phyloP scores from a whole-genome alignment of 2,797 vertebrate genomes.

The Calcarius lapponicus region DNA sequence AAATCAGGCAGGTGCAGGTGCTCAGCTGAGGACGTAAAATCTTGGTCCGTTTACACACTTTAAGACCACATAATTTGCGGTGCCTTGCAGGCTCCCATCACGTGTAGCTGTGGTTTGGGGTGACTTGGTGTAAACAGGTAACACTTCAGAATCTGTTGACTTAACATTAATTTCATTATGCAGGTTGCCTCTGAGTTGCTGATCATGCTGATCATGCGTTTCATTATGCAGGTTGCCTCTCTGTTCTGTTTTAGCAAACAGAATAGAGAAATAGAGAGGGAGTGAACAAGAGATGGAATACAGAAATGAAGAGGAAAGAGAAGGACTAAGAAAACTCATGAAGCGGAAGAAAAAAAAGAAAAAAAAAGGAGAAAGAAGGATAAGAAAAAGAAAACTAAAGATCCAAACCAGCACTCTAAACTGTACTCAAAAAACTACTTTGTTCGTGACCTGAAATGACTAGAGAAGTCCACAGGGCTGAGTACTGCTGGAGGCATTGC shows the following conservation, averaged over 20 bases:
- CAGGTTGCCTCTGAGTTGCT: neutral
- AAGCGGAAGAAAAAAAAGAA: constrained; percentile 22
- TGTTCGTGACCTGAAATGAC: neutral
- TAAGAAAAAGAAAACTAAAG: neutral
- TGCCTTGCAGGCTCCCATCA: neutral
- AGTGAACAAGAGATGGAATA: neutral
- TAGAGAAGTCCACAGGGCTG: neutral
- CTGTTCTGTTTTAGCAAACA: neutral
- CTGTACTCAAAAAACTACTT: neutral
- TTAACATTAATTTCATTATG: neutral
- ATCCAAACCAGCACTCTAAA: neutral
- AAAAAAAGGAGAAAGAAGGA: neutral
- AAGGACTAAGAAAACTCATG: constrained; percentile 20
- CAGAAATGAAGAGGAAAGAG: constrained; percentile 24
- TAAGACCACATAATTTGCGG: neutral
- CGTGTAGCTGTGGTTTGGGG: neutral
- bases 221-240: neutral
- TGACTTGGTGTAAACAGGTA: neutral
- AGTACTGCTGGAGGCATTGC: neutral
- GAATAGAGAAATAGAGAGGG: constrained; percentile 3
- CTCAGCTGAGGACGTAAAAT: neutral
- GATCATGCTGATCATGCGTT: neutral
- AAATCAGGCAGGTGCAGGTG: neutral
- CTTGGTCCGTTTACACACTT: neutral
- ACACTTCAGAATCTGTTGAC: neutral